Percentiles rank a stretch among this genome's conserved stretches.
phyloP scores from a whole-genome alignment of 2,797 vertebrate genomes.

The Gymnothorax reevesii region DNA sequence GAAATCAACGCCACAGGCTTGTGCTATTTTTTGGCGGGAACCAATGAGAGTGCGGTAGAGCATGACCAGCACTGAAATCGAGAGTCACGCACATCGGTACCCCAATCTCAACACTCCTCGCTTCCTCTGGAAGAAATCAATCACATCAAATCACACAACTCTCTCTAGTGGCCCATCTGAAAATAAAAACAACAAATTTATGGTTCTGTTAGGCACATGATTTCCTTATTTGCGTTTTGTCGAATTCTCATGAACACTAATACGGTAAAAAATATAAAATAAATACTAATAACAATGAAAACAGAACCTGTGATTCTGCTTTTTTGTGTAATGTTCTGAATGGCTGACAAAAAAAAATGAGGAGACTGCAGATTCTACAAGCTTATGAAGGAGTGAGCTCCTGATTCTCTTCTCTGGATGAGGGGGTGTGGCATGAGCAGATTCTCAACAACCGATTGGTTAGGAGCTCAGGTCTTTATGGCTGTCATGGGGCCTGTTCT shows the following conservation, averaged over 20 bases:
- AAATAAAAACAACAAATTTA: conserved; percentile 38
- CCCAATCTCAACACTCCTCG: conserved; percentile 60
- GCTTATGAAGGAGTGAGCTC: conserved; percentile 52
- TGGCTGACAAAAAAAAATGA: not conserved
- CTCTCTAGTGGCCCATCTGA: not conserved
- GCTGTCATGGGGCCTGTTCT: conserved; percentile 88
- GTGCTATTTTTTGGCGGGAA: conserved; percentile 74
- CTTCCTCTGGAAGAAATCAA: conserved; percentile 51
- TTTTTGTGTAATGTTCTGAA: not conserved
- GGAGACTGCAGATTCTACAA: conserved; percentile 39
- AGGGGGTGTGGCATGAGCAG: conserved; percentile 54
- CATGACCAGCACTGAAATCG: conserved; percentile 59
- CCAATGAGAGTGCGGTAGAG: conserved; percentile 55
- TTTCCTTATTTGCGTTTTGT: conserved; percentile 27
- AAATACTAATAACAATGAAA: not conserved
- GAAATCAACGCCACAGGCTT: conserved; percentile 63
- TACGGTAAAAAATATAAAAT: not conserved
- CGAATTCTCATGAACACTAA: conserved; percentile 29
- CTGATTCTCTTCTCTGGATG: conserved; percentile 54
- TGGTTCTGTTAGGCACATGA: conserved; percentile 73
- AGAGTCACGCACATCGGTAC: conserved; percentile 58
- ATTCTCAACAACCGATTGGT: conserved; percentile 51
- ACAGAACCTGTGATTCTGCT: not conserved
- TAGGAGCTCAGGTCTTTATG: conserved; percentile 97
- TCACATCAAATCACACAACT: conserved; percentile 53